phyloP scores from a whole-genome alignment of 1,140 invertebrate genomes.

The Phocides pigmalion region DNA sequence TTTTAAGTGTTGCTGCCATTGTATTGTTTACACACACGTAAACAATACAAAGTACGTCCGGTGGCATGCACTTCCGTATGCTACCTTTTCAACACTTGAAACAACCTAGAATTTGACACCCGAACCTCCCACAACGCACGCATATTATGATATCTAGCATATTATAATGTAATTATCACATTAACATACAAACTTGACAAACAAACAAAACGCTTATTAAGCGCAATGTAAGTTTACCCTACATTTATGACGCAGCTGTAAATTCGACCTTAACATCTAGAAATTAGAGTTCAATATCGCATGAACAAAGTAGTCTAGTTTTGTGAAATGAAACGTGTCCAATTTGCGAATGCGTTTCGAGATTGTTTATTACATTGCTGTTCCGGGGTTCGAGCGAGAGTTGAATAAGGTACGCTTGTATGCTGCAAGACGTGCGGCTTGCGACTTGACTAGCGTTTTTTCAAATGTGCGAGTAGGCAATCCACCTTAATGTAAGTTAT shows the following conservation, averaged over 20 bases:
- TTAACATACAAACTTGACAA: neutral
- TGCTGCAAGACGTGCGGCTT: neutral
- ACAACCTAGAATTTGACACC: too few species aligned
- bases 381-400: slow-evolving; percentile 21
- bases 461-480: neutral
- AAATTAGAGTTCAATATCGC: slow-evolving; percentile 9
- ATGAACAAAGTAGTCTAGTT: neutral
- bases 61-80: too few species aligned
- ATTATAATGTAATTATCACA: too few species aligned
- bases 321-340: slow-evolving; percentile 33
- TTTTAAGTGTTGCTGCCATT: too few species aligned
- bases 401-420: slow-evolving; percentile 22
- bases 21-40: too few species aligned
- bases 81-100: too few species aligned
- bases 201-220: slow-evolving; percentile 5
- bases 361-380: slow-evolving; percentile 34
- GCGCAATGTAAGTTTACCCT: neutral
- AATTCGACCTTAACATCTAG: slow-evolving; percentile 1
- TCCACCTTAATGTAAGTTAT: too few species aligned
- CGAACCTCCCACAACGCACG: too few species aligned
- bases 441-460: neutral
- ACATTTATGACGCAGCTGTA: neutral
- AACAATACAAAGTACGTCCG: too few species aligned
- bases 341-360: slow-evolving; percentile 29
- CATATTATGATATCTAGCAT: too few species aligned